Evolutionary conservation across 37 sponge, comb jelly and placozoan genomes (phyloP), one percentile per base, ranked within the genome.

Genomic region (Chondrosia reniformis): DNA sequence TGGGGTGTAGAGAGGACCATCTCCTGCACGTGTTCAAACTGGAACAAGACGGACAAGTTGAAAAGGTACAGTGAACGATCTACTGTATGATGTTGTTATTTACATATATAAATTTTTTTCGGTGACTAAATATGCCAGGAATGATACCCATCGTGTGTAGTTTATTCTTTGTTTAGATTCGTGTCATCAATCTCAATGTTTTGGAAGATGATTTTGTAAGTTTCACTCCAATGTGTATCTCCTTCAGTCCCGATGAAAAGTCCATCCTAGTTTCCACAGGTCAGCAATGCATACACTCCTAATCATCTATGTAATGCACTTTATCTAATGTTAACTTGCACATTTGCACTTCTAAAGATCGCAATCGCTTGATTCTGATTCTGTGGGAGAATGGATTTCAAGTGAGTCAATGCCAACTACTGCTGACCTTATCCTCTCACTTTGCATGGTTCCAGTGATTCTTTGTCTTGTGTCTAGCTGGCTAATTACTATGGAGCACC

Each of bases 181-280:
- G 87, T 32, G n/a, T 19, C 30, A 86, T 94, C 46, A 95, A 95
- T 46, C 12, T 95, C 78, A 95, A 95, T 83, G 76, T 79, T 21
- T 32, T 91, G 46, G 92, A 88, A 28, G 96, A 95, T 85, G 81
- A 85, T 54, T 86, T 63, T 81, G 92, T 95, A 24, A 92, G 92
- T 57, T 90, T 95, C 52, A 92, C 83, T 34, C 80, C 92, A 9
- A 85, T 95, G 87, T 65, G 88, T 78, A n/a, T 88, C 7, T 84
- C 88, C 19, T 88, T 91, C 76, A 88, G 89, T 83, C 92, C 92
- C 5, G 76, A 83, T 78, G 80, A 55, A 10, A 74, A 61, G 24
- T 81, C 63, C 74, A 40, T 94, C 4, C 84, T 91, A 0, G 79
- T 94, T 15, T 90, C 95, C 22, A 94, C 91, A n/a, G 93, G 93